phyloP scores from a whole-genome alignment of 2,113 vertebrate species.

The Pyxicephalus adspersus region DNA sequence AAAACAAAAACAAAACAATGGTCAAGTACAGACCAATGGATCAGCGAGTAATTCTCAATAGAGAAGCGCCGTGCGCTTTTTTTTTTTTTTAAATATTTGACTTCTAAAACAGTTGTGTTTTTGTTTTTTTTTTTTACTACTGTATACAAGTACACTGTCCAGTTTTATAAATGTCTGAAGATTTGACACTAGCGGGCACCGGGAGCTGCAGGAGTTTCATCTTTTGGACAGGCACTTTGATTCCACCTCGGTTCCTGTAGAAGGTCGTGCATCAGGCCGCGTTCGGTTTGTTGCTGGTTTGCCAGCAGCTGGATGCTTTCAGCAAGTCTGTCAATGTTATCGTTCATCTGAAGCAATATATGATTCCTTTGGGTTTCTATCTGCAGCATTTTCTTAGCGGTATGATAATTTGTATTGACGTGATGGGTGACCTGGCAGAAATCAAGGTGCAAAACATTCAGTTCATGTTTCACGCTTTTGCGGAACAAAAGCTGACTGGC shows the following conservation, averaged over 20 bases:
- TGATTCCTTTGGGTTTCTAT: background rate
- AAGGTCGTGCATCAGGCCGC: background rate
- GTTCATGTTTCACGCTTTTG: background rate
- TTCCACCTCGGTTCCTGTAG: background rate
- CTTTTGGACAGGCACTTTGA: too few species aligned
- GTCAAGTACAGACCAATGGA: too few species aligned
- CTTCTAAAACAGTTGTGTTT: too few species aligned
- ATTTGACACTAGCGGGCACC: too few species aligned
- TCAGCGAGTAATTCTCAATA: too few species aligned
- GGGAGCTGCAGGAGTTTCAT: too few species aligned
- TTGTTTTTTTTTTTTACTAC: too few species aligned
- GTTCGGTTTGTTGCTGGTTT: background rate
- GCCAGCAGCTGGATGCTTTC: background rate
- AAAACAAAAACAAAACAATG: too few species aligned
- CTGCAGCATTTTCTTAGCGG: background rate
- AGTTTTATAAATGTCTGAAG: too few species aligned
- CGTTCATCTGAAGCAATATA: conserved; percentile 8
- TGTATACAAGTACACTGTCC: too few species aligned
- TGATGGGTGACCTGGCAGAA: background rate
- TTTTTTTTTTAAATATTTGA: too few species aligned
- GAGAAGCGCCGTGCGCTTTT: too few species aligned
- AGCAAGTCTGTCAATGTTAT: background rate
- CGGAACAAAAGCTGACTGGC: background rate
- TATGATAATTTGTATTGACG: background rate
- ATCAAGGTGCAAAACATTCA: background rate